phyloP scores from a whole-genome alignment of 2,113 vertebrate genomes.

The Gobiocypris rarus region DNA sequence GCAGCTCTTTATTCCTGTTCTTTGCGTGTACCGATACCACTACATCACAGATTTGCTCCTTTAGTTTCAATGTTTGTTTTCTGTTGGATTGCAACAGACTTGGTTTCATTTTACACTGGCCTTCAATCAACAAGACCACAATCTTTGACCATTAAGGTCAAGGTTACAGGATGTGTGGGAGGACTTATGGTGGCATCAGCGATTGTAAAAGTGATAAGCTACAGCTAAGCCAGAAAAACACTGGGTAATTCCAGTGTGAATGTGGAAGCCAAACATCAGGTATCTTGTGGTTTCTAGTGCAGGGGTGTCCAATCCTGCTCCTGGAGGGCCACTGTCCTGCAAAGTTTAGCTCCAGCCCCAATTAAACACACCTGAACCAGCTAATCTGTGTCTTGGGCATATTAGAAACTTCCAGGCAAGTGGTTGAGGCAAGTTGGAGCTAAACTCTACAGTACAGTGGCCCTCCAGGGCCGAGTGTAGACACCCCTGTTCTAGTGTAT shows the following conservation, averaged over 20 bases:
- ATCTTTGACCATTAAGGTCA: not conserved
- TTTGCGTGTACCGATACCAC: too few species aligned
- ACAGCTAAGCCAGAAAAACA: constrained; percentile 10
- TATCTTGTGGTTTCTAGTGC: not conserved
- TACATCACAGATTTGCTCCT: too few species aligned
- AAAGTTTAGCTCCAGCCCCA: too few species aligned
- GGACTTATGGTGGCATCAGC: not conserved
- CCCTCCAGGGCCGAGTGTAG: too few species aligned
- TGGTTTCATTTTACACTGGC: not conserved
- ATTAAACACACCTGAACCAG: too few species aligned
- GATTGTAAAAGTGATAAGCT: not conserved
- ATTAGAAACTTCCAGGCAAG: too few species aligned
- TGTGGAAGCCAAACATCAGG: constrained; percentile 6
- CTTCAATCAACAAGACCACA: not conserved
- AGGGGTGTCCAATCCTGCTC: too few species aligned
- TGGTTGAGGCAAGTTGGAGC: too few species aligned
- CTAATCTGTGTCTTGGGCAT: too few species aligned
- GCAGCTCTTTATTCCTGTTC: too few species aligned
- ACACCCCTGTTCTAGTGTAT: not conserved
- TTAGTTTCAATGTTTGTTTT: not conserved
- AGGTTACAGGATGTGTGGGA: not conserved
- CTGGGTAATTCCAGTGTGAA: not conserved
- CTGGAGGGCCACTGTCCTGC: too few species aligned
- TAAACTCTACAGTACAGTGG: too few species aligned
- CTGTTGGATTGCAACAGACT: not conserved